Conservation (phyloP, 1,140 invertebrate species). For the Aphelenchoides fujianensis region DNA sequence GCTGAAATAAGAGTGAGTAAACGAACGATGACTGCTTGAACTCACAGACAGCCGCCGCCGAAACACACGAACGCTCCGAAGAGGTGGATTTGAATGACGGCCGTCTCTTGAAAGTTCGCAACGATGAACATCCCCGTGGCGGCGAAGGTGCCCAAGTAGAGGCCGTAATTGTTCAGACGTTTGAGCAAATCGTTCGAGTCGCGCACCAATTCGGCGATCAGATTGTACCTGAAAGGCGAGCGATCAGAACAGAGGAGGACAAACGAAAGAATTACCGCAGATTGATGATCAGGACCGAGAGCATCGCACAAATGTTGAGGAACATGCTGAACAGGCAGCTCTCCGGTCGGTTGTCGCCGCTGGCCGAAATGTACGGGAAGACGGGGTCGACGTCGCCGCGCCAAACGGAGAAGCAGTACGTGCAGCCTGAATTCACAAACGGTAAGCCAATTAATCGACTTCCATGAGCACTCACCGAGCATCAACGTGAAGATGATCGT, state of each 20-base stretch:
- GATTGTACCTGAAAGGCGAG: constrained; percentile 62
- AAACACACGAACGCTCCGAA: constrained; percentile 62
- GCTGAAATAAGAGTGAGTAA: too few relatives aligned
- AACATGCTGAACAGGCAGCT: constrained; percentile 65
- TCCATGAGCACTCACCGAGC: constrained; percentile 53
- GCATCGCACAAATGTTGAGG: constrained; percentile 63
- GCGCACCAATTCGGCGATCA: constrained; percentile 57
- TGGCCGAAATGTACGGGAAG: constrained; percentile 64
- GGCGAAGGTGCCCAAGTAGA: constrained; percentile 61
- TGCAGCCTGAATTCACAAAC: constrained; percentile 48
- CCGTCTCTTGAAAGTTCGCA: constrained; percentile 65
- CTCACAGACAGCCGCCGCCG: constrained; percentile 61
- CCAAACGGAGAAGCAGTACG: constrained; percentile 63
- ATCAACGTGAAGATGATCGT: constrained; percentile 53
- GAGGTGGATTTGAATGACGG: constrained; percentile 63
- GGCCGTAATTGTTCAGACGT: constrained; percentile 32
- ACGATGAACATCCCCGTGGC: constrained; percentile 64
- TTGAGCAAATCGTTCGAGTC: constrained; percentile 48
- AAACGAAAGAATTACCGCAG: constrained; percentile 55
- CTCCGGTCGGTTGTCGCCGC: constrained; percentile 64
- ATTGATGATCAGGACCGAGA: constrained; percentile 55
- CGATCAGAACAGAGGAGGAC: background rate
- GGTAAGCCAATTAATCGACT: too few relatives aligned
- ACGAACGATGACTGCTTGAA: too few relatives aligned
- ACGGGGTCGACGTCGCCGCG: constrained; percentile 61